Evolutionary conservation across 2,113 vertebrate species (phyloP).

Genomic region (Bothrops jararaca): DNA sequence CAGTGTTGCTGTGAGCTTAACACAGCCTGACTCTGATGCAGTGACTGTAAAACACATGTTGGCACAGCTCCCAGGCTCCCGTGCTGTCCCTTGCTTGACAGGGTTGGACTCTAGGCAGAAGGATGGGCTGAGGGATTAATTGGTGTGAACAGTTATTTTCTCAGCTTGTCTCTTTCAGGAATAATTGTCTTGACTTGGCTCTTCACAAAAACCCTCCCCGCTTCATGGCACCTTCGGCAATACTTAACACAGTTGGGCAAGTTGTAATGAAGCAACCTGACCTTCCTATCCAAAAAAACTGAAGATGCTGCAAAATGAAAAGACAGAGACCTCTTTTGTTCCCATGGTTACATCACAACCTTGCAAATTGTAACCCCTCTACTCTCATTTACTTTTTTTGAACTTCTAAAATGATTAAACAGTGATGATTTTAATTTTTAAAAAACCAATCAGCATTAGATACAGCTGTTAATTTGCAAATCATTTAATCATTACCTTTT

Average conservation of each 20-base stretch:
- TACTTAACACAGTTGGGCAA: slow-evolving; percentile 27
- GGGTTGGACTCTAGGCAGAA: background rate
- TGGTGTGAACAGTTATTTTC: slow-evolving; percentile 33
- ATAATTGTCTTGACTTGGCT: slow-evolving; percentile 28
- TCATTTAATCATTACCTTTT: background rate
- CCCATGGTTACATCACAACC: background rate
- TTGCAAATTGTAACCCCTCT: background rate
- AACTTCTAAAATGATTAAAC: background rate
- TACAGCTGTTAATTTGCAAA: background rate
- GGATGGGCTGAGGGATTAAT: slow-evolving; percentile 5
- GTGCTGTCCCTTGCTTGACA: slow-evolving; percentile 1
- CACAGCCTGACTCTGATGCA: slow-evolving; percentile 30
- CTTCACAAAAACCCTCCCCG: background rate
- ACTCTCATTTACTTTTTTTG: background rate
- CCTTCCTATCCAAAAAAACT: background rate
- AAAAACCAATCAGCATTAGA: background rate
- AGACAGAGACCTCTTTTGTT: background rate
- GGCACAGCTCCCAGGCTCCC: slow-evolving; percentile 7
- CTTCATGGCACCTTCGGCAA: background rate
- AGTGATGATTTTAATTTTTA: background rate
- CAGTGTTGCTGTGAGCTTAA: slow-evolving; percentile 19
- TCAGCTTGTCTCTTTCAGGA: slow-evolving; percentile 24
- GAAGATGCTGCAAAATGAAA: background rate
- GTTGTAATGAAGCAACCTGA: slow-evolving; percentile 9
- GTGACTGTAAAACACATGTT: slow-evolving; percentile 30